phyloP scores from a whole-genome alignment of 1,140 invertebrate species.

The Drosophila ficusphila region DNA sequence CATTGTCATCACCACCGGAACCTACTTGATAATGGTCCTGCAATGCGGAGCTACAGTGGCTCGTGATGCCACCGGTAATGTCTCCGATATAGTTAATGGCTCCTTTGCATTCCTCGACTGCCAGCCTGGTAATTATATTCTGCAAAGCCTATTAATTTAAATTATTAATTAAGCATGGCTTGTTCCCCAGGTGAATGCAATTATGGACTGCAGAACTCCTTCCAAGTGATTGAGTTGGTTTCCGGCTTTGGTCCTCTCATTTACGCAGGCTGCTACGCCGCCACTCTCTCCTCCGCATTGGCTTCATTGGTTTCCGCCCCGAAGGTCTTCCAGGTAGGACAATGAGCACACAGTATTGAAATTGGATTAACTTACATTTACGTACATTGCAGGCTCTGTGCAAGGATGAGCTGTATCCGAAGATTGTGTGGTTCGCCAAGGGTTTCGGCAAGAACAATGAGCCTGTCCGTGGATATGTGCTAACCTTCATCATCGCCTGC shows the following conservation, averaged over 20 bases:
- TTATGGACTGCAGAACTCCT: constrained; percentile 90
- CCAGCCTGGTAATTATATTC: constrained; percentile 53
- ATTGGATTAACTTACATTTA: not conserved
- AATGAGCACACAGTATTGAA: not conserved
- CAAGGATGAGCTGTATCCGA: constrained; percentile 97
- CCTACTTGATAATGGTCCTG: constrained; percentile 93
- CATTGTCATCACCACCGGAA: constrained; percentile 92
- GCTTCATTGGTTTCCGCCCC: constrained; percentile 98
- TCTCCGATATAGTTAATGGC: constrained; percentile 85
- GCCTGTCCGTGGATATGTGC: constrained; percentile 94
- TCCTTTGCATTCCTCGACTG: constrained; percentile 85
- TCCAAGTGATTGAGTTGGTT: constrained; percentile 95
- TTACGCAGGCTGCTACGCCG: constrained; percentile 98
- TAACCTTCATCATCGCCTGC: constrained; percentile 95
- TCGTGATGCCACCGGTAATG: constrained; percentile 90
- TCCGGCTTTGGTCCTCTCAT: constrained; percentile 96
- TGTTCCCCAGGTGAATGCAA: constrained; percentile 83
- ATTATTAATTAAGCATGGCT: not conserved
- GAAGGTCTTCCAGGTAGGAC: constrained; percentile 91
- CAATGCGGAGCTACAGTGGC: constrained; percentile 90
- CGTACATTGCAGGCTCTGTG: constrained; percentile 90
- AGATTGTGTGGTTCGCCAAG: constrained; percentile 95
- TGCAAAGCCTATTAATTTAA: not conserved
- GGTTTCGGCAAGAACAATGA: constrained; percentile 96
- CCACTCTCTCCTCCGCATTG: constrained; percentile 97